Evolutionary conservation across 2,113 vertebrate genomes (phyloP).

Genomic region (Salvelinus alpinus): DNA sequence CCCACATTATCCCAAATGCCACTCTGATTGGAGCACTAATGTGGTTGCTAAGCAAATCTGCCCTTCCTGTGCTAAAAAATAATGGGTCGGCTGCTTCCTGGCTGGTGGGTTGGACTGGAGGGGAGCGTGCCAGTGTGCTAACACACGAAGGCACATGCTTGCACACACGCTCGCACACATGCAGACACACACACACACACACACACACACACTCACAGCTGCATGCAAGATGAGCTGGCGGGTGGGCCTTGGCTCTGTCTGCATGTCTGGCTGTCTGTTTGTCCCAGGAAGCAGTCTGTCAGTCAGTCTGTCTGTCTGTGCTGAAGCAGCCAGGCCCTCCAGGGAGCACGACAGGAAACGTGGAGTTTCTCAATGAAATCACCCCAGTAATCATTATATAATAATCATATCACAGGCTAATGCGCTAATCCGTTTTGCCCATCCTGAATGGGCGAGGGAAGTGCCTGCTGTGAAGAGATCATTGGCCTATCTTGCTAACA

Average conservation of each 20-base stretch:
- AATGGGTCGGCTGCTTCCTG: slow-evolving; percentile 57
- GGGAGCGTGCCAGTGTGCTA: background rate
- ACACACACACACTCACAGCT: background rate
- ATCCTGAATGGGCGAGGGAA: background rate
- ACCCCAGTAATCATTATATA: slow-evolving; percentile 7
- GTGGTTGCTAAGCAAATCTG: slow-evolving; percentile 74
- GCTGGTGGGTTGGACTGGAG: slow-evolving; percentile 46
- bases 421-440: background rate
- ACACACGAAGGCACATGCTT: slow-evolving; percentile 2
- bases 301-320: slow-evolving; percentile 19
- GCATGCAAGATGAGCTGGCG: too few relatives aligned
- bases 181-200: background rate
- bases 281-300: slow-evolving; percentile 10
- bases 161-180: background rate
- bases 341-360: slow-evolving; percentile 20
- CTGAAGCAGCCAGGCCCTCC: background rate
- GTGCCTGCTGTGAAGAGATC: background rate
- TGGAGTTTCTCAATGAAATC: slow-evolving; percentile 34
- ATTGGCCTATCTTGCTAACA: background rate
- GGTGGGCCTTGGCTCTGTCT: background rate
- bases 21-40: slow-evolving; percentile 67
- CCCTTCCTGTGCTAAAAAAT: slow-evolving; percentile 65
- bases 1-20: slow-evolving; percentile 62
- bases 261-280: slow-evolving; percentile 10
- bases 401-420: slow-evolving; percentile 17